These are phyloP conservation scores for Belgica antarctica DNA, from an alignment of 2,888 invertebrate species.

Conservation along the genomic window DNA sequence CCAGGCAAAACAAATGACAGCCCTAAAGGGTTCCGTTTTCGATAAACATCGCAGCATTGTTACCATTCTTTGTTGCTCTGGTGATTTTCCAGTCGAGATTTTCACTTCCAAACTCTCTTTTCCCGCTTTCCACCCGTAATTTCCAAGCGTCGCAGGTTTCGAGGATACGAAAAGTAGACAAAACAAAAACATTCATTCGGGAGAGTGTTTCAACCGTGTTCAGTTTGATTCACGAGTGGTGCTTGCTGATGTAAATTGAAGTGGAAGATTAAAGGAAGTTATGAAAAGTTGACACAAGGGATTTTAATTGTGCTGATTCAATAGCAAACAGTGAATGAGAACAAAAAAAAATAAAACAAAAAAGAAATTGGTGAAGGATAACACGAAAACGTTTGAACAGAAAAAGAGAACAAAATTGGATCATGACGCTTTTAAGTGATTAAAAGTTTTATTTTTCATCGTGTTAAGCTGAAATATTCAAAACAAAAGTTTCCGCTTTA, in stretches of 20 bases:
- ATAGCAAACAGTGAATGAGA: too few species aligned
- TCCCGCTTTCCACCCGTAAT: not conserved
- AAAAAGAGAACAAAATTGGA: not conserved
- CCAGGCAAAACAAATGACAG: conserved; percentile 1
- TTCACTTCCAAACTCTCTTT: too few species aligned
- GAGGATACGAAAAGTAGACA: not conserved
- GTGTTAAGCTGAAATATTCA: too few species aligned
- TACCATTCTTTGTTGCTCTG: conserved; percentile 7
- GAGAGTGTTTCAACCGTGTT: too few species aligned
- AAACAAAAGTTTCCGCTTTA: too few species aligned
- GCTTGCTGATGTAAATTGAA: conserved; percentile 1
- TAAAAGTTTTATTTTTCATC: too few species aligned
- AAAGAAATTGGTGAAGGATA: not conserved
- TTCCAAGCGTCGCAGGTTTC: not conserved
- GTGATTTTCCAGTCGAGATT: conserved; percentile 3
- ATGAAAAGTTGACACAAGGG: not conserved
- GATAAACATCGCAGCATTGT: conserved; percentile 1
- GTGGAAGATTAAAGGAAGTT: not conserved
- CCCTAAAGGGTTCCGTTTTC: not conserved
- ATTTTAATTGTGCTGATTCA: too few species aligned
- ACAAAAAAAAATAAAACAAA: too few species aligned
- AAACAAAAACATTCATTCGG: not conserved
- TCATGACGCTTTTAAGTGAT: too few species aligned
- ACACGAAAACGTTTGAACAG: not conserved
- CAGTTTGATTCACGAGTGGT: not conserved